Evolutionary conservation across 2,797 vertebrate genomes (phyloP).

Genomic region (Enoplosus armatus): DNA sequence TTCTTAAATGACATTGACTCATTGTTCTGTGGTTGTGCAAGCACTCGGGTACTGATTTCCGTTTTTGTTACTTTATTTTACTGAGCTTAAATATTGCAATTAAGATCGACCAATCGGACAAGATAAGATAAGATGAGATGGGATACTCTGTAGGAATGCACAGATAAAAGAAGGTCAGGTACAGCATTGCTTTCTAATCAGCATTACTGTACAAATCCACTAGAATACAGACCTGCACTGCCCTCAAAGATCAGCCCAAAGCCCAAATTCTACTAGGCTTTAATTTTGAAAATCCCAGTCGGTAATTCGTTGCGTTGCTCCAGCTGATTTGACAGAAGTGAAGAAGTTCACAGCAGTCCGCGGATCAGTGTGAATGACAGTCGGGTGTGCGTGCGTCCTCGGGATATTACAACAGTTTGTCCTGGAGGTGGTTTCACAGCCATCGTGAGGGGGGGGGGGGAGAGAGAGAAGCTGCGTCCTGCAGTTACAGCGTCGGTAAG

Average conservation of each 20-base stretch:
- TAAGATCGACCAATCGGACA: not conserved
- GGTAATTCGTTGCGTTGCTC: not conserved
- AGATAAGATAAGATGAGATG: not conserved
- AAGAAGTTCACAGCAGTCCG: slow-evolving; percentile 41
- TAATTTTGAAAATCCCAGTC: slow-evolving; percentile 39
- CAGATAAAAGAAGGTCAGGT: slow-evolving; percentile 8
- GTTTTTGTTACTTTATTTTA: not conserved
- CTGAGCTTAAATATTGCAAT: not conserved
- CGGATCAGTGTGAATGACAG: slow-evolving; percentile 41
- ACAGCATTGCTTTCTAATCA: not conserved
- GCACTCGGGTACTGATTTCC: not conserved
- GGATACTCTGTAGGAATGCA: not conserved
- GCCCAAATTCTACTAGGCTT: not conserved
- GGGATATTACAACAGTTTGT: slow-evolving; percentile 2
- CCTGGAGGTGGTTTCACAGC: not conserved
- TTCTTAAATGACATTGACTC: not conserved
- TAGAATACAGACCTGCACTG: not conserved
- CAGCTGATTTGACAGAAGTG: slow-evolving; percentile 14
- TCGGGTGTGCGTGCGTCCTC: slow-evolving; percentile 6
- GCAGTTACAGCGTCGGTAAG: slow-evolving; percentile 45
- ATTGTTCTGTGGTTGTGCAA: not conserved
- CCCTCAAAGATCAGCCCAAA: not conserved
- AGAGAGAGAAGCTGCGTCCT: not conserved
- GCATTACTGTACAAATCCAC: not conserved
- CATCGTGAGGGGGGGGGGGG: no score